Conservation (phyloP, 2,113 vertebrate species). For the Cheirogaleus medius region DNA sequence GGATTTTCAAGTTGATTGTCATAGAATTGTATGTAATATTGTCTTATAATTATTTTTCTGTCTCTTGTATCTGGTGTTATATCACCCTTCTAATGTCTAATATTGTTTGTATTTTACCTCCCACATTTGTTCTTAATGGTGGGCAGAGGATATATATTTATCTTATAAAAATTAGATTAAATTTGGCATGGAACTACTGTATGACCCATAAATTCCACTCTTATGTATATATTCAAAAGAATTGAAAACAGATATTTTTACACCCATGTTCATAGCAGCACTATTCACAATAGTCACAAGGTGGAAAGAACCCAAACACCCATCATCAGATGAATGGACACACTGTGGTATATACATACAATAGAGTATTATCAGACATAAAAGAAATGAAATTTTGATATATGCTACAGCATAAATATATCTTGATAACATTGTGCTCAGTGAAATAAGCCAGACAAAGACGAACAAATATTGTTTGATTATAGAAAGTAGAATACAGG, state of each 20-base stretch:
- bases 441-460: background rate
- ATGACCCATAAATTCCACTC: background rate
- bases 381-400: background rate
- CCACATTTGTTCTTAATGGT: background rate
- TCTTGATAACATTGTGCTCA: background rate
- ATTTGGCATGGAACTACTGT: background rate
- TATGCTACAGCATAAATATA: background rate
- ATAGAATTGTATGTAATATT: background rate
- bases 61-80: background rate
- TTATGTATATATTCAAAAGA: background rate
- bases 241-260: background rate
- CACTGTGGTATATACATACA: background rate
- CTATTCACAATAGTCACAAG: background rate
- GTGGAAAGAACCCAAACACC: background rate
- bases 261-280: background rate
- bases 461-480: background rate
- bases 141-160: background rate
- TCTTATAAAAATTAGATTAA: background rate
- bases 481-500: background rate
- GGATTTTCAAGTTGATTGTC: background rate
- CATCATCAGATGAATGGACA: background rate
- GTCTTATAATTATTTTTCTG: slow-evolving; percentile 14
- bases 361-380: background rate
- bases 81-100: background rate
- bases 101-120: background rate